Evolutionary conservation across 2,113 vertebrate species (phyloP).

Genomic region (Monarcha castaneiventris): DNA sequence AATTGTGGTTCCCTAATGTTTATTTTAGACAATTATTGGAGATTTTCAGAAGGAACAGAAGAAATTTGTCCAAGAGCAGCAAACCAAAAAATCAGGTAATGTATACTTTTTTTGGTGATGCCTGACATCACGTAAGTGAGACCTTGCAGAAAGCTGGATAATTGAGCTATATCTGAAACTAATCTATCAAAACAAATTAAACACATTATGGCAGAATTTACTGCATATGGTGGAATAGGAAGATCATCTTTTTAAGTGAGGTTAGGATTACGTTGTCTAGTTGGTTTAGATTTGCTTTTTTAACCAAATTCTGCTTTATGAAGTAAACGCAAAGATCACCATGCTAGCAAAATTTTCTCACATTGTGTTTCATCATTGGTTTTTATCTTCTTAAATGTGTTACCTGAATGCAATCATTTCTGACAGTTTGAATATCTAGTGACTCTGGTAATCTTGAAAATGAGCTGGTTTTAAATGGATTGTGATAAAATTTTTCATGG

Average conservation of each 20-base stretch:
- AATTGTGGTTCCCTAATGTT: neutral
- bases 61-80: constrained; percentile 95
- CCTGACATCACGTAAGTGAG: neutral
- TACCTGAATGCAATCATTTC: neutral
- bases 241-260: neutral
- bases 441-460: neutral
- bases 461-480: neutral
- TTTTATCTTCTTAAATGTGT: neutral
- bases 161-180: neutral
- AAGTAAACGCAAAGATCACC: neutral
- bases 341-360: neutral
- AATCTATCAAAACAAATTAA: neutral
- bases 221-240: neutral
- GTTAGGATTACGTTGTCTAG: neutral
- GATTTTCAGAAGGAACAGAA: constrained; percentile 98
- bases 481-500: neutral
- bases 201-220: neutral
- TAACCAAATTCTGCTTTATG: neutral
- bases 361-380: neutral
- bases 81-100: constrained; percentile 90
- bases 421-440: neutral
- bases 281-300: neutral
- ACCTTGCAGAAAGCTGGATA: neutral
- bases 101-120: neutral
- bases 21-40: constrained; percentile 90